A percentile compares a stretch with the other conserved stretches of the same genome.
Evolutionary conservation across 1,140 invertebrate species (phyloP).

Genomic region (Pseudomyrmex dendroicus): DNA sequence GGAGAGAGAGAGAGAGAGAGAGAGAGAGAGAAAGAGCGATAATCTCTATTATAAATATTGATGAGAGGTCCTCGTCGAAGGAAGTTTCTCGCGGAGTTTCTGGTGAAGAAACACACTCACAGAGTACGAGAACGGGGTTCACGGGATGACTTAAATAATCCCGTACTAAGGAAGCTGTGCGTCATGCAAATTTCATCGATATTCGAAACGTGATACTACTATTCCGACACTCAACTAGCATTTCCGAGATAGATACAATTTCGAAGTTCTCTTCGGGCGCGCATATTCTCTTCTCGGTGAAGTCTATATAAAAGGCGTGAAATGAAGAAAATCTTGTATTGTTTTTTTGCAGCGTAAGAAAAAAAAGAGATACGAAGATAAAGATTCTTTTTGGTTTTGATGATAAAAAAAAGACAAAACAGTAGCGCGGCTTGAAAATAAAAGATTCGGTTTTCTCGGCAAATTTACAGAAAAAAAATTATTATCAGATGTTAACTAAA

Average conservation of each 20-base stretch:
- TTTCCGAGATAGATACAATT: constrained; percentile 13
- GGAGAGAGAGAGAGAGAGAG: too few species aligned
- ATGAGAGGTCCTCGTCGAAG: constrained; percentile 40
- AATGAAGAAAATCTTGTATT: too few species aligned
- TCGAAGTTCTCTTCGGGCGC: background rate
- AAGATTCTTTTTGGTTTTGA: too few species aligned
- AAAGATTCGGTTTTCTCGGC: too few species aligned
- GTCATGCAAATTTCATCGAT: constrained; percentile 26
- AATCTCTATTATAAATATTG: constrained; percentile 42
- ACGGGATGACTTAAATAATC: constrained; percentile 34
- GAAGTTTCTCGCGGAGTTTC: constrained; percentile 39
- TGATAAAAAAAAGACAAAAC: too few species aligned
- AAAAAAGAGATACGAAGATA: background rate
- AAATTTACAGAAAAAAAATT: too few species aligned
- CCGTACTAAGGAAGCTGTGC: background rate
- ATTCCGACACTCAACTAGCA: background rate
- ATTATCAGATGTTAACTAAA: too few species aligned
- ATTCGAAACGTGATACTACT: background rate
- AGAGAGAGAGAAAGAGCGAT: background rate
- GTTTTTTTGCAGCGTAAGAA: background rate
- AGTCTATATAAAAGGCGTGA: background rate
- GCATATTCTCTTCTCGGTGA: background rate
- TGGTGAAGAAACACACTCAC: constrained; percentile 1
- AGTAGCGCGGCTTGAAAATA: too few species aligned
- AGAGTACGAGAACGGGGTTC: background rate